phyloP scores from a whole-genome alignment of 2,113 vertebrate genomes.

The Actenoides lindsayi region DNA sequence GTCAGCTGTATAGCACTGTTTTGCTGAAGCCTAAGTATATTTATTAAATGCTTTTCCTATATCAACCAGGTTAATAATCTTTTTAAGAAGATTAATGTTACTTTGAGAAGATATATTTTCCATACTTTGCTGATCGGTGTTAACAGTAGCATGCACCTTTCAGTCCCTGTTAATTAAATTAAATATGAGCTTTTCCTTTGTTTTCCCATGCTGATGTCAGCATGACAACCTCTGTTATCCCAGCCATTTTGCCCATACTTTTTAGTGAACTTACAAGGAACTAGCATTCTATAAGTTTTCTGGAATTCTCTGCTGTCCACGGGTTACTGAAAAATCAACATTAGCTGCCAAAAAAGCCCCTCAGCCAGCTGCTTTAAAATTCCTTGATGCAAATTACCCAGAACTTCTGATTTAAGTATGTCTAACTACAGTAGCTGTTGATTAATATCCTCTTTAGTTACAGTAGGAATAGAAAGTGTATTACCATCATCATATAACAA shows the following conservation, averaged over 20 bases:
- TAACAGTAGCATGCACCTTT: background rate
- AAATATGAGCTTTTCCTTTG: background rate
- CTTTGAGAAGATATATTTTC: background rate
- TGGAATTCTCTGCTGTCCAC: background rate
- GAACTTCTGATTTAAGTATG: conserved; percentile 65
- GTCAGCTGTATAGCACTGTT: background rate
- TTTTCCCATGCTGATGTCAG: background rate
- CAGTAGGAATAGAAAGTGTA: conserved; percentile 46
- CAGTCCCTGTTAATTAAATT: background rate
- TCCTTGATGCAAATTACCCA: conserved; percentile 55
- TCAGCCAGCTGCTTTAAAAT: conserved; percentile 50
- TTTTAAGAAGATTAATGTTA: background rate
- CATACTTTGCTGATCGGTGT: background rate
- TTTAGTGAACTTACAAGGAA: background rate
- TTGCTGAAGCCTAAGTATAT: background rate
- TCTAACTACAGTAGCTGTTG: conserved; percentile 55
- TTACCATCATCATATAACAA: conserved; percentile 32
- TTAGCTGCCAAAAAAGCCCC: conserved; percentile 7
- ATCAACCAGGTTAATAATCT: background rate
- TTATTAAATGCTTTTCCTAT: background rate
- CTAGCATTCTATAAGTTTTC: background rate
- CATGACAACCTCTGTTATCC: background rate
- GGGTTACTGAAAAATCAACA: conserved; percentile 1
- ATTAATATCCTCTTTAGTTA: conserved; percentile 68
- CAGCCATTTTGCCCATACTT: background rate